phyloP scores from a whole-genome alignment of 2,888 invertebrate species.

The Malacosoma neustria region DNA sequence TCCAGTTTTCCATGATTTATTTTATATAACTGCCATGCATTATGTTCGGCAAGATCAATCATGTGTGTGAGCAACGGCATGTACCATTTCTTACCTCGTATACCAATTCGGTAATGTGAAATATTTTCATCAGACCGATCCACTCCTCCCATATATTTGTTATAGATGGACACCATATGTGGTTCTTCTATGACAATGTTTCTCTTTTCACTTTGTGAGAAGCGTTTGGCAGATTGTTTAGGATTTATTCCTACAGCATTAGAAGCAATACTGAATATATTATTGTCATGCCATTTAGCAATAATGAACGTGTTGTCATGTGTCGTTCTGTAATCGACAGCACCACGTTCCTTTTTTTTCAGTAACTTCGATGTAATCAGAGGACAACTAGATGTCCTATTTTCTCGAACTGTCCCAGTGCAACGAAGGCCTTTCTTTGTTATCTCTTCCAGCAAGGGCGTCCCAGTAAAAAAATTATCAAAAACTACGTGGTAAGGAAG shows the following conservation, averaged over 20 bases:
- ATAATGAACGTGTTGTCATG: conserved; percentile 9
- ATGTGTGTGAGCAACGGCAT: too few relatives aligned
- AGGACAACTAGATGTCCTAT: conserved; percentile 16
- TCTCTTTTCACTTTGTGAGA: conserved; percentile 15
- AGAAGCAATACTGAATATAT: conserved; percentile 15
- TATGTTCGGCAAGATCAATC: too few relatives aligned
- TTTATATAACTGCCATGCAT: too few relatives aligned
- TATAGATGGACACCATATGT: too few relatives aligned
- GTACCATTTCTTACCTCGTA: too few relatives aligned
- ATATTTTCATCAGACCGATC: too few relatives aligned
- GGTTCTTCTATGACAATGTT: too few relatives aligned
- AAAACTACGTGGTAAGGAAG: conserved; percentile 13
- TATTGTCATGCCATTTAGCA: conserved; percentile 16
- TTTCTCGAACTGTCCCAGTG: conserved; percentile 12
- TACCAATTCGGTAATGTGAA: too few relatives aligned
- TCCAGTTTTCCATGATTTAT: too few relatives aligned
- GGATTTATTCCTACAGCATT: conserved; percentile 13
- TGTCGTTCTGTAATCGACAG: conserved; percentile 15
- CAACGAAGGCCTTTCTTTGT: conserved; percentile 15
- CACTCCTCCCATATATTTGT: too few relatives aligned
- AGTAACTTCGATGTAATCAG: conserved; percentile 10
- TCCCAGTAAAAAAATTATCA: conserved; percentile 15
- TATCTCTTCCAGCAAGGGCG: conserved; percentile 12
- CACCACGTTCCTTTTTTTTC: conserved; percentile 17
- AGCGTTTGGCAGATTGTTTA: conserved; percentile 14